phyloP scores from a whole-genome alignment of 2,888 invertebrate genomes.

The Leptinotarsa haldemani region DNA sequence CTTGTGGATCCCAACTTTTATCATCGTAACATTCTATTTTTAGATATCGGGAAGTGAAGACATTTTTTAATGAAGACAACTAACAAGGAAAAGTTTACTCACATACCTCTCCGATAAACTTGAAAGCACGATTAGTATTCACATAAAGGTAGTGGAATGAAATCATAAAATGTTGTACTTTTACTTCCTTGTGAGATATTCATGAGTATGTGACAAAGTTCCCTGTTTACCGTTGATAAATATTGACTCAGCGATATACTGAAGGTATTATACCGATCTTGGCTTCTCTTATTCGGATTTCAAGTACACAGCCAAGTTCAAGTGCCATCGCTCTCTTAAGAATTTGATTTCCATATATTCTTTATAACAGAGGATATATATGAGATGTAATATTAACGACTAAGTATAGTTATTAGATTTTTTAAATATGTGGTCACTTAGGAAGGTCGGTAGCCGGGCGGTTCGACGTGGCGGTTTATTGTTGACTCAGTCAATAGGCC shows the following conservation, averaged over 20 bases:
- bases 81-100: background rate
- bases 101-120: slow-evolving; percentile 3
- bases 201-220: background rate
- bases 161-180: background rate
- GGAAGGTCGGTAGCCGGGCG: too few relatives aligned
- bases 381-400: too few relatives aligned
- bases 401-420: too few relatives aligned
- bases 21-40: background rate
- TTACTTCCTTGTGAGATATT: slow-evolving; percentile 8
- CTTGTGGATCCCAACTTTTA: too few relatives aligned
- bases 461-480: too few relatives aligned
- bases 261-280: background rate
- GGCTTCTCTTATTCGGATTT: background rate
- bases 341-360: too few relatives aligned
- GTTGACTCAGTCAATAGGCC: too few relatives aligned
- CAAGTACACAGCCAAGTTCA: background rate
- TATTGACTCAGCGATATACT: background rate
- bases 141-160: background rate
- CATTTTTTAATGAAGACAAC: background rate
- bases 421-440: too few relatives aligned
- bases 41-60: background rate
- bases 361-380: too few relatives aligned
- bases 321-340: background rate
- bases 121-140: slow-evolving; percentile 1
- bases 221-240: background rate